Percentiles rank a stretch among this genome's conserved stretches.
Evolutionary conservation across 2,113 vertebrate genomes (phyloP).

Genomic region (Gallinago paraguaiae): DNA sequence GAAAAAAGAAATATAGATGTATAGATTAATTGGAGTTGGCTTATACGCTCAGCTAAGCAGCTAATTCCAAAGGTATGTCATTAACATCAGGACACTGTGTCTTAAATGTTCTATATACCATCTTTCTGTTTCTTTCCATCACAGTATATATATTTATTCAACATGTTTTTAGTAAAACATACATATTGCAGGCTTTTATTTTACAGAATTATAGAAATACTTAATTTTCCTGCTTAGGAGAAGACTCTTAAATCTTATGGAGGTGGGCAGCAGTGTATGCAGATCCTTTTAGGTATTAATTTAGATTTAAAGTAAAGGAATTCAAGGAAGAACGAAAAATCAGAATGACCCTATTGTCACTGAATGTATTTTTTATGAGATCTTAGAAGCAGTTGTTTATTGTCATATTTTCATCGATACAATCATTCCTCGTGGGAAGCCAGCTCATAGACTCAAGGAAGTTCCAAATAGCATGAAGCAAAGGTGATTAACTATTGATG

Average conservation of each 20-base stretch:
- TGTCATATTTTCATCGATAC: not conserved
- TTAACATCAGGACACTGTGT: not conserved
- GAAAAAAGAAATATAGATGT: slow-evolving; percentile 72
- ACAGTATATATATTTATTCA: not conserved
- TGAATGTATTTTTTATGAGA: not conserved
- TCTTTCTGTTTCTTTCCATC: not conserved
- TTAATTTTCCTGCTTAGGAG: not conserved
- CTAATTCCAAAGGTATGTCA: slow-evolving; percentile 7
- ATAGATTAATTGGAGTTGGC: slow-evolving; percentile 51
- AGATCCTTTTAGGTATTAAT: not conserved
- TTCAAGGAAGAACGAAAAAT: not conserved
- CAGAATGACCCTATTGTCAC: not conserved
- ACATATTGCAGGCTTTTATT: not conserved
- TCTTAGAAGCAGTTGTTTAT: not conserved
- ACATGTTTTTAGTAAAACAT: not conserved
- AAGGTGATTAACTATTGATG: not conserved
- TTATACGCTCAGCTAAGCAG: slow-evolving; percentile 13
- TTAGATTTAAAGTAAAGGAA: not conserved
- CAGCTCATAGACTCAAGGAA: not conserved
- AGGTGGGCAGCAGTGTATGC: not conserved
- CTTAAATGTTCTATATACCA: not conserved
- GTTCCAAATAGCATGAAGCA: not conserved
- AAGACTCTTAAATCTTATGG: not conserved
- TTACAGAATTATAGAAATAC: not conserved
- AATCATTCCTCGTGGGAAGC: not conserved